Base-by-base conservation (phyloP, 2,797 vertebrate species). In the Gouania willdenowi region DNA sequence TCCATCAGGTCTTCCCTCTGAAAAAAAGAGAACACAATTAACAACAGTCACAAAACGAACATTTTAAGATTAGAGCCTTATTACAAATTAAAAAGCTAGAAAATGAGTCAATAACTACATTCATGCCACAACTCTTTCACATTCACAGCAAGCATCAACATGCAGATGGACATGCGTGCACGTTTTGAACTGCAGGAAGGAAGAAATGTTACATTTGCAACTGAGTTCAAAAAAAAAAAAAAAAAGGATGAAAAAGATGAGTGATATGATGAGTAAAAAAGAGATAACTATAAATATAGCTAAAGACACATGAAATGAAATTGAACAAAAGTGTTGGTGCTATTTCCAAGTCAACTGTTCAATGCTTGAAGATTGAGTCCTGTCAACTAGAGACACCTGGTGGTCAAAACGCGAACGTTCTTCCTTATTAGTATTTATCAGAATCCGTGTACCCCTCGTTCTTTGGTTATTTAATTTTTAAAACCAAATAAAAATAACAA, bases 1-100 rank as follows among this genome's bases (percentile, higher is more conserved):
- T 14, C 32, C 1, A 49, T 74, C 79, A 79, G 73, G 29, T 70
- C 74, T 77, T 84, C 74, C 74, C 44, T 86, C 87, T 89, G 32
- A 13, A 70, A 25, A 21, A 36, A 56, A 3, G 19, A 37, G 41
- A 42, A 31, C 6, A 38, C 4, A 27, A 7, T 38, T 12, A 23
- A 8, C 43, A 21, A 11, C 4, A 9, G 6, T 13, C 12, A 20
- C 10, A 11, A 31, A 12, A 39, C 13, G 14, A 3, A 5, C 13
- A 14, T 2, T 2, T 13, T 14, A 13, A 14, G 2, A 14, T 14
- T 3, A n/a, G n/a, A n/a, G n/a, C n/a, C n/a, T n/a, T 14, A 13
- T 14, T 14, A 14, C 13, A 3, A 13, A n/a, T n/a, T n/a, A n/a
- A 14, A 14, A 13, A 13, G 13, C 13, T 14, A 13, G 2, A 14